These are phyloP conservation scores for Andrena bicolor DNA, from an alignment of 2,888 invertebrate species.

Conservation along the genomic window DNA sequence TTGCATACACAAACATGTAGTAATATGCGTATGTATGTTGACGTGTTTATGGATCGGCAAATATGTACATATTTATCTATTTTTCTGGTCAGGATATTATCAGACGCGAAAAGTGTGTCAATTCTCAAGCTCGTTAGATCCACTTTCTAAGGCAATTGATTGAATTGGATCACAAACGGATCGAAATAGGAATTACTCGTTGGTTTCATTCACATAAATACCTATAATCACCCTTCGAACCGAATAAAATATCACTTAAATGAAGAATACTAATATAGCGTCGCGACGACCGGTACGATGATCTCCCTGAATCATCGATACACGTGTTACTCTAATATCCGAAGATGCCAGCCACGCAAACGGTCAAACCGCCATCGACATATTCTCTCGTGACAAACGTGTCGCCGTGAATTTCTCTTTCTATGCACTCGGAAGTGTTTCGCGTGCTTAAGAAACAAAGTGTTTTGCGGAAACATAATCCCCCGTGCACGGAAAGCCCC, in stretches of 20 bases:
- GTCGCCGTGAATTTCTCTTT: constrained; percentile 26
- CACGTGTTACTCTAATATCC: constrained; percentile 19
- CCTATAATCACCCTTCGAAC: constrained; percentile 15
- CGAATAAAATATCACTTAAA: constrained; percentile 39
- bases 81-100: constrained; percentile 42
- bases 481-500: constrained; percentile 57
- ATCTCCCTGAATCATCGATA: constrained; percentile 5
- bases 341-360: constrained; percentile 21
- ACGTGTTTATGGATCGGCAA: constrained; percentile 45
- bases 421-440: constrained; percentile 34
- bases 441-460: constrained; percentile 31
- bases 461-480: constrained; percentile 43
- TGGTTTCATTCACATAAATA: constrained; percentile 32
- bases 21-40: constrained; percentile 51
- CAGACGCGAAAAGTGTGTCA: constrained; percentile 29
- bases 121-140: constrained; percentile 32
- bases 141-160: constrained; percentile 35
- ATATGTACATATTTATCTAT: constrained; percentile 61
- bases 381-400: constrained; percentile 24
- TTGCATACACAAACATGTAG: constrained; percentile 45
- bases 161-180: constrained; percentile 51
- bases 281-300: constrained; percentile 20
- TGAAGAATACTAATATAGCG: constrained; percentile 34
- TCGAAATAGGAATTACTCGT: constrained; percentile 29
- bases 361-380: constrained; percentile 24